Conservation (phyloP, 2,888 invertebrate species). For the Melinaea marsaeus region DNA sequence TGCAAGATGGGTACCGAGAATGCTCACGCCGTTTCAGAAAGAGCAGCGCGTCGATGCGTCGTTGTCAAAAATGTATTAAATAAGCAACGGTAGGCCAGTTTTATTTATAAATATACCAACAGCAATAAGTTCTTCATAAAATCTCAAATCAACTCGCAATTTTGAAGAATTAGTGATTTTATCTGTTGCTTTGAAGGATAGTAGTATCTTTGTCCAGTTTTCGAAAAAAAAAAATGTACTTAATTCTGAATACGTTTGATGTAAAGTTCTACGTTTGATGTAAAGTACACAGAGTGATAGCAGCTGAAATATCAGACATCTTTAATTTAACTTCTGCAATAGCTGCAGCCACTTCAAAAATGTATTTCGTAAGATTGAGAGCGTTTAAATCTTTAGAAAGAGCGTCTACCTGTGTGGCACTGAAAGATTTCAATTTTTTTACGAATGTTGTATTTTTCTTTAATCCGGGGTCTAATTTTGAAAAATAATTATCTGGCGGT, state of each 20-base stretch:
- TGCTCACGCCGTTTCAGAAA: too few species aligned
- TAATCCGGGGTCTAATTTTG: constrained; percentile 95
- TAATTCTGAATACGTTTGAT: constrained; percentile 95
- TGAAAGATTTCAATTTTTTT: constrained; percentile 94
- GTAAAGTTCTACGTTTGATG: constrained; percentile 92
- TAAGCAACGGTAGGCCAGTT: constrained; percentile 91
- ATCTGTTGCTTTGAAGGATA: constrained; percentile 88
- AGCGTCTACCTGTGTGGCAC: constrained; percentile 87
- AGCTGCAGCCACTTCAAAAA: constrained; percentile 96
- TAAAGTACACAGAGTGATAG: constrained; percentile 89
- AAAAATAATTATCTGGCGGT: constrained; percentile 91
- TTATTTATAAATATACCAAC: constrained; percentile 89
- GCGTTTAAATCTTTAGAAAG: constrained; percentile 90
- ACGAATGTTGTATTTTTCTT: constrained; percentile 99
- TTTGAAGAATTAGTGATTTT: constrained; percentile 94
- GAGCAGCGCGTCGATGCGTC: too few species aligned
- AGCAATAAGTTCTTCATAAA: constrained; percentile 95
- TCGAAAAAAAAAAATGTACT: constrained; percentile 91
- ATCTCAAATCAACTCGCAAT: too few species aligned
- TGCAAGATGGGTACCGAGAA: too few species aligned
- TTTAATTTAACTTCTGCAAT: constrained; percentile 96
- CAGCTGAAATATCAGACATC: constrained; percentile 95
- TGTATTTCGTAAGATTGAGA: constrained; percentile 96
- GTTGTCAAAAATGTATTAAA: too few species aligned
- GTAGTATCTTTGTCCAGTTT: constrained; percentile 94